Evolutionary conservation across 2,113 vertebrate genomes (phyloP).

Genomic region (Sarotherodon lohbergeri): DNA sequence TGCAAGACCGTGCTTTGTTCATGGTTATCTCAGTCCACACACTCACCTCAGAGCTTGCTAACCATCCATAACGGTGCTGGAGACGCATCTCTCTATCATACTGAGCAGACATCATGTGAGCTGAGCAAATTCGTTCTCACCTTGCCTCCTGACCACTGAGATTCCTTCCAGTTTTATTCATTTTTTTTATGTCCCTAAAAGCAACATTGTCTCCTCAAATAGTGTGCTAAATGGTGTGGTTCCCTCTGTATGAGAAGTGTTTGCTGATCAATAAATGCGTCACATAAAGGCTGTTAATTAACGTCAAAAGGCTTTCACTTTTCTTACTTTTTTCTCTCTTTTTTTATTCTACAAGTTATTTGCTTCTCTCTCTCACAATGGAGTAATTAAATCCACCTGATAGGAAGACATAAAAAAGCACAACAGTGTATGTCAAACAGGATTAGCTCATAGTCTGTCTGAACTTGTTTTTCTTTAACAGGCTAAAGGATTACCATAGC

Average conservation of each 20-base stretch:
- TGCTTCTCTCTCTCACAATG: neutral
- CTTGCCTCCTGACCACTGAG: constrained; percentile 19
- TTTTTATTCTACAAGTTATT: neutral
- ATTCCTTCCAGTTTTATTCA: neutral
- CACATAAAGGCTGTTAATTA: neutral
- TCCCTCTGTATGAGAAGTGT: neutral
- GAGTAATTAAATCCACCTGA: constrained; percentile 10
- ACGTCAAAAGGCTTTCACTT: neutral
- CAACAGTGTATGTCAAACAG: constrained; percentile 27
- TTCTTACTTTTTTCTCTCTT: neutral
- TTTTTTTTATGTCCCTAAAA: neutral
- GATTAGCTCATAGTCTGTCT: constrained; percentile 38
- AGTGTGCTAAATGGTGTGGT: neutral
- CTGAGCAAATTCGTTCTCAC: constrained; percentile 15
- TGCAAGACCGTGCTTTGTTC: constrained; percentile 14
- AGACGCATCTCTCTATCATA: constrained; percentile 32
- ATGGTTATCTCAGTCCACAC: constrained; percentile 44
- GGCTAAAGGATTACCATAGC: constrained; percentile 35
- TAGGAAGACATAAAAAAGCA: neutral
- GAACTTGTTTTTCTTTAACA: constrained; percentile 32
- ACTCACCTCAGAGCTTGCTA: neutral
- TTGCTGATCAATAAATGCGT: neutral
- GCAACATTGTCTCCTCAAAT: constrained; percentile 3
- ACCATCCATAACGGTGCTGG: constrained; percentile 22
- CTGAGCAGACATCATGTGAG: neutral